A percentile compares a stretch with the other conserved stretches of the same genome.
Conservation (phyloP, 2,888 invertebrate species). For the Hirtodrosophila confusa region DNA sequence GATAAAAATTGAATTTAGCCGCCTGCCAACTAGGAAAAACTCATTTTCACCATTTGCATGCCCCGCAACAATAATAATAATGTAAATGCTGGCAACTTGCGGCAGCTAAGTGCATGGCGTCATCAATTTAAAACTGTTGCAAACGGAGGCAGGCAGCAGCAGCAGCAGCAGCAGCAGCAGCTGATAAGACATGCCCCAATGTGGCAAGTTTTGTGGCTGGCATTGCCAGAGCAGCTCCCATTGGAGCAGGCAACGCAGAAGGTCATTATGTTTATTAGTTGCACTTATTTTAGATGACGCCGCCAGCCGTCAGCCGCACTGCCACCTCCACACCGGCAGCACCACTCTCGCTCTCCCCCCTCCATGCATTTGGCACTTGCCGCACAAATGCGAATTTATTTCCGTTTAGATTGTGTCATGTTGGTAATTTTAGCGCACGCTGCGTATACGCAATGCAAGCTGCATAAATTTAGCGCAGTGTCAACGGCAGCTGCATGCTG, state of each 20-base stretch:
- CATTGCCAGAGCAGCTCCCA: slow-evolving; percentile 29
- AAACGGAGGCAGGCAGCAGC: slow-evolving; percentile 12
- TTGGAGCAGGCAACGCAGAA: slow-evolving; percentile 42
- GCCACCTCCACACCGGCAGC: background rate
- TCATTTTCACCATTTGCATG: slow-evolving; percentile 44
- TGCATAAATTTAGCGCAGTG: slow-evolving; percentile 44
- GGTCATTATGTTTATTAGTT: slow-evolving; percentile 71
- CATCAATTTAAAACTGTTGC: slow-evolving; percentile 65
- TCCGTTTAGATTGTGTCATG: slow-evolving; percentile 79
- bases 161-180: slow-evolving; percentile 13
- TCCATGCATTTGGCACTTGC: slow-evolving; percentile 42
- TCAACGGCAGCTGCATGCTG: slow-evolving; percentile 35
- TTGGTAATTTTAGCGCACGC: slow-evolving; percentile 68
- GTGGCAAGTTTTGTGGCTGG: slow-evolving; percentile 54
- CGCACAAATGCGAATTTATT: slow-evolving; percentile 68
- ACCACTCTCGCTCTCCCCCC: background rate
- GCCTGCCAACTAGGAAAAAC: slow-evolving; percentile 66
- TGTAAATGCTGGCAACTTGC: slow-evolving; percentile 29
- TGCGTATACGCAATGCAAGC: slow-evolving; percentile 70
- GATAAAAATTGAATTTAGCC: slow-evolving; percentile 67
- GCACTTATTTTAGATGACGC: slow-evolving; percentile 60
- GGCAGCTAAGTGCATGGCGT: slow-evolving; percentile 59
- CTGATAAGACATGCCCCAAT: slow-evolving; percentile 49
- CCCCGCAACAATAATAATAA: slow-evolving; percentile 31
- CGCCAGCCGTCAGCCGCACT: slow-evolving; percentile 9